Percentiles rank a stretch among this genome's conserved stretches.
These are phyloP conservation scores for Oncorhynchus mykiss DNA, from an alignment of 2,113 vertebrate species.

Conservation along the genomic window DNA sequence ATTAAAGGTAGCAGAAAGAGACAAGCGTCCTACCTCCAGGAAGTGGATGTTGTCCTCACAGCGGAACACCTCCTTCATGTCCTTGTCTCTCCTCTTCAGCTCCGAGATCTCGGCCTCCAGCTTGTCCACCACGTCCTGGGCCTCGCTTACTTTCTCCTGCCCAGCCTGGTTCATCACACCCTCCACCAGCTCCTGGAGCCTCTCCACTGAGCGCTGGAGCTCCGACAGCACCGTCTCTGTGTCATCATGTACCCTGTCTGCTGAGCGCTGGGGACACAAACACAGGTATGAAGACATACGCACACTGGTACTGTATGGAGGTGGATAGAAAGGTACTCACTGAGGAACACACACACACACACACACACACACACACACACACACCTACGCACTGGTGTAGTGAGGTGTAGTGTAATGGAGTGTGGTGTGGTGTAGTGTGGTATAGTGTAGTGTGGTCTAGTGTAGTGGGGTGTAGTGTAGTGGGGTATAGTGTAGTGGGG, in stretches of 20 bases:
- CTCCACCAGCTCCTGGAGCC: constrained; percentile 69
- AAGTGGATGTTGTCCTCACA: constrained; percentile 75
- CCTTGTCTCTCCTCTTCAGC: constrained; percentile 62
- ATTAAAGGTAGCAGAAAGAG: not conserved
- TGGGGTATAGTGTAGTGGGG: no score
- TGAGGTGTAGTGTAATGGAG: no score
- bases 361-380: constrained; percentile 4
- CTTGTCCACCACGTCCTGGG: constrained; percentile 62
- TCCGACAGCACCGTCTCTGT: constrained; percentile 52
- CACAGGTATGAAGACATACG: not conserved
- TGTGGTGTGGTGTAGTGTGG: fast-evolving
- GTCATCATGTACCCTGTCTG: constrained; percentile 55
- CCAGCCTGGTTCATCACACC: constrained; percentile 64
- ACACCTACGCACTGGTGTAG: not conserved
- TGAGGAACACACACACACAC: not conserved
- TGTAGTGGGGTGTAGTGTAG: no score
- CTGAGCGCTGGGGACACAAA: constrained; percentile 58
- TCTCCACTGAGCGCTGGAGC: constrained; percentile 69
- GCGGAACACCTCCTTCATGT: constrained; percentile 65
- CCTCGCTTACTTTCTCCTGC: constrained; percentile 68
- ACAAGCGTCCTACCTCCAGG: constrained; percentile 57
- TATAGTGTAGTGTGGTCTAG: fast-evolving
- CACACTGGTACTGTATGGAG: not conserved
- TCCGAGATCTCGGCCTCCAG: constrained; percentile 67
- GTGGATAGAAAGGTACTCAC: not conserved